A percentile compares a stretch with the other conserved stretches of the same genome.
Evolutionary conservation across 2,797 vertebrate genomes (phyloP).

Genomic region (Etheostoma nigrum): DNA sequence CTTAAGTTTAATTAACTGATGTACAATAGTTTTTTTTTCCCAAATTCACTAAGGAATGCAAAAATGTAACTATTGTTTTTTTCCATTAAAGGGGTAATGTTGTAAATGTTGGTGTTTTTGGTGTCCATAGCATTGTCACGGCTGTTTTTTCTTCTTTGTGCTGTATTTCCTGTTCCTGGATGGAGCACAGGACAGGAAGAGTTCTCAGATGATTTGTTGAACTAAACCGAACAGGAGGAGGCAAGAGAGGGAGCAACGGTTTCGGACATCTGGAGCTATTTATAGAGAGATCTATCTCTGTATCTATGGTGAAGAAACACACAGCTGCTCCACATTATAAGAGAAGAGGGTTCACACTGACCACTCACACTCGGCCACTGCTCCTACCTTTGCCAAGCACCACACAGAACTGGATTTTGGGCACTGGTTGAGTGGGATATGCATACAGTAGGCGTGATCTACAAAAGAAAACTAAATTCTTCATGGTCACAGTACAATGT

Average conservation of each 20-base stretch:
- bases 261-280: constrained; percentile 40
- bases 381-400: not conserved
- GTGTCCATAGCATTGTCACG: constrained; percentile 14
- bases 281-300: constrained; percentile 25
- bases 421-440: no score
- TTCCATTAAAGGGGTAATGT: not conserved
- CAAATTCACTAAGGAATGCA: not conserved
- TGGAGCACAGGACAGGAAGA: constrained; percentile 70
- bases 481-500: no score
- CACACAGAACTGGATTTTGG: not conserved
- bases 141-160: constrained; percentile 62
- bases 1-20: no score
- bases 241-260: constrained; percentile 15
- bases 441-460: no score
- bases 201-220: constrained; percentile 69
- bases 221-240: constrained; percentile 29
- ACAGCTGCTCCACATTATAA: not conserved
- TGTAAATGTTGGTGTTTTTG: not conserved
- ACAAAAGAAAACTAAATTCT: no score
- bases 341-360: not conserved
- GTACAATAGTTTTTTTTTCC: no score
- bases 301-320: constrained; percentile 13
- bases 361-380: not conserved
- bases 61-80: not conserved
- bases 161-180: constrained; percentile 82